Base-by-base conservation (phyloP, 2,113 vertebrate species). In the Otis tarda region DNA sequence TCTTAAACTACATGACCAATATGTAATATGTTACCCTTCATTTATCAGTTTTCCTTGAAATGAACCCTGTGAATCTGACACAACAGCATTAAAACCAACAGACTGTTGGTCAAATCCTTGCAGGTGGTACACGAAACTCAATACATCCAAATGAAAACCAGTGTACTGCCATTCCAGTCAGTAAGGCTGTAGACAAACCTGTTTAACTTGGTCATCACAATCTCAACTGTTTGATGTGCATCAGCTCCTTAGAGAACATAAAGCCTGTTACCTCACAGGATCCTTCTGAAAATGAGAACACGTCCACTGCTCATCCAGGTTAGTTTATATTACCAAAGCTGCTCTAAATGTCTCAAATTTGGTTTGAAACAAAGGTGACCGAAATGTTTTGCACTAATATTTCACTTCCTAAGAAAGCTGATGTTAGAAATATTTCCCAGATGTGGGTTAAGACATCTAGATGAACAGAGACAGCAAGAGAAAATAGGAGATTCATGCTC, bases 401-500 rank as follows among this genome's bases (percentile, higher is more conserved):
- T 20, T 55, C 70, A 45, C 50, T 65, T 83, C 50, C 50, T 49
- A 37, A 43, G 41, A 83, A 83, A 81, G 41, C 1, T 37, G 28
- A 50, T 7, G 52, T 47, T 56, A 70, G 37, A 87, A 74, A 31
- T 50, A 89, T 39, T 81, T 81, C 60, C 63, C 68, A 87, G 73
- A 22, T 43, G 52, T 43, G 60, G 7, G 16, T 74, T 59, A 89
- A 55, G 52, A 78, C 68, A 81, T 75, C 79, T 65, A 86, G 53
- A 60, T 41, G 16, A 88, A 61, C 0, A 57, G 47, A 71, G 28
- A 56, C n/a, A 79, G 37, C 18, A 85, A 28, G 31, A 9, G 1
- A 82, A 82, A 90, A 63, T 0, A 0, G 49, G 31, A 90, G 45
- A 39, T 31, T 56, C 0, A 0, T 27, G 28, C 30, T 88, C 41